A percentile compares a stretch with the other conserved stretches of the same genome.
Evolutionary conservation across 2,113 vertebrate genomes (phyloP).

Genomic region (Donacobius atricapilla): DNA sequence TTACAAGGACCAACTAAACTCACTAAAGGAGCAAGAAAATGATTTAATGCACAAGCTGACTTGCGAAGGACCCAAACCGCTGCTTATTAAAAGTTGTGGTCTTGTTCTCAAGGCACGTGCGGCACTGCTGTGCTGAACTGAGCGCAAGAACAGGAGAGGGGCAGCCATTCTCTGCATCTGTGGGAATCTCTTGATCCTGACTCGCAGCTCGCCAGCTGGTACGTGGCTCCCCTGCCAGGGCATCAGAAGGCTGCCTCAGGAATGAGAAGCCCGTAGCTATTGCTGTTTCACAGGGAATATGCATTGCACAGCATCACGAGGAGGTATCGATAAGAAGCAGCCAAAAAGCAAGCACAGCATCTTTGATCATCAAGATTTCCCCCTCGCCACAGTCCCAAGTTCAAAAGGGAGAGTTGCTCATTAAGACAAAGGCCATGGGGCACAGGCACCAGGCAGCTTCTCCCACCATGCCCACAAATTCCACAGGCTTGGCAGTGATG

Average conservation of each 20-base stretch:
- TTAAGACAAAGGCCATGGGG: neutral
- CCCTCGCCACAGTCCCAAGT: too few relatives aligned
- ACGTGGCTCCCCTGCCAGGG: neutral
- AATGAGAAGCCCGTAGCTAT: neutral
- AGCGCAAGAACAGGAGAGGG: neutral
- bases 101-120: neutral
- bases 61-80: neutral
- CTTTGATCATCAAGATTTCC: neutral
- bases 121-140: neutral
- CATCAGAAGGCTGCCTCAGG: neutral
- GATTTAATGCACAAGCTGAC: neutral
- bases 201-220: neutral
- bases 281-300: neutral
- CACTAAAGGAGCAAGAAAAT: neutral
- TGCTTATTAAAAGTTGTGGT: neutral
- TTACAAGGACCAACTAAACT: neutral
- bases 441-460: neutral
- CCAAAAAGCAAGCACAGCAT: neutral
- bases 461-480: neutral
- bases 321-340: constrained; percentile 13
- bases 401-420: neutral
- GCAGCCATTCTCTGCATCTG: neutral
- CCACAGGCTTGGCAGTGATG: neutral
- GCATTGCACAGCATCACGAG: neutral
- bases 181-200: neutral